phyloP scores from a whole-genome alignment of 1,140 invertebrate species.

The Proctacanthus coquilletti region DNA sequence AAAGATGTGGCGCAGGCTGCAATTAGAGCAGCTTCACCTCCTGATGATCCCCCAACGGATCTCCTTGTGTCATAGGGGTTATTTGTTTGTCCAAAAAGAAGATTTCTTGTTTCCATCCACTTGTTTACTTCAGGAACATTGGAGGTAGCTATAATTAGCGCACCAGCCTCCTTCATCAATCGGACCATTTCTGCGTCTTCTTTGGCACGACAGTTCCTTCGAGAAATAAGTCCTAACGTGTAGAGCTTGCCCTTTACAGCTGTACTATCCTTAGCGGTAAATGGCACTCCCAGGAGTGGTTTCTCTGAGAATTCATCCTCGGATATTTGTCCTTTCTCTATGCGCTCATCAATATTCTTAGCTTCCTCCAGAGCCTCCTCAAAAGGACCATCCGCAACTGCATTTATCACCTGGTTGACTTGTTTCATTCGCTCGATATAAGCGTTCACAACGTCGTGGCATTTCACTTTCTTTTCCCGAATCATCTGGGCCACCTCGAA shows the following conservation, averaged over 20 bases:
- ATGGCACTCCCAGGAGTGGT: slow-evolving; percentile 67
- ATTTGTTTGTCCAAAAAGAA: slow-evolving; percentile 76
- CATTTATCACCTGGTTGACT: slow-evolving; percentile 65
- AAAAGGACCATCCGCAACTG: slow-evolving; percentile 62
- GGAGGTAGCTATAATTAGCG: slow-evolving; percentile 77
- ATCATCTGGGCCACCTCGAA: slow-evolving; percentile 46
- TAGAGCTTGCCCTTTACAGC: slow-evolving; percentile 43
- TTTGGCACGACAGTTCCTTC: slow-evolving; percentile 37
- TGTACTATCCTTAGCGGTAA: slow-evolving; percentile 51
- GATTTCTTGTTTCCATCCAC: slow-evolving; percentile 70
- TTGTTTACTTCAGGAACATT: slow-evolving; percentile 80
- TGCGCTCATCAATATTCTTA: slow-evolving; percentile 46
- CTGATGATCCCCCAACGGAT: slow-evolving; percentile 72
- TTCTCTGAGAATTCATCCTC: slow-evolving; percentile 41
- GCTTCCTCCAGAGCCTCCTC: slow-evolving; percentile 64
- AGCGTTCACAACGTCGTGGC: slow-evolving; percentile 52
- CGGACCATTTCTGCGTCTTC: slow-evolving; percentile 65
- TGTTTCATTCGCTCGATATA: slow-evolving; percentile 64
- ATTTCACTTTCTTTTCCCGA: slow-evolving; percentile 40
- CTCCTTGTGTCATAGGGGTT: slow-evolving; percentile 82
- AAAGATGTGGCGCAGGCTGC: slow-evolving; percentile 66
- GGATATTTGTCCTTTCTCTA: slow-evolving; percentile 35
- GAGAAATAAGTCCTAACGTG: slow-evolving; percentile 44
- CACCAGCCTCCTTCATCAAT: slow-evolving; percentile 62
- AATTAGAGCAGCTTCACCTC: slow-evolving; percentile 58